Evolutionary conservation across 2,797 vertebrate genomes (phyloP), one percentile per base, ranked within the genome.

Genomic region (Chaenodraco wilsoni): DNA sequence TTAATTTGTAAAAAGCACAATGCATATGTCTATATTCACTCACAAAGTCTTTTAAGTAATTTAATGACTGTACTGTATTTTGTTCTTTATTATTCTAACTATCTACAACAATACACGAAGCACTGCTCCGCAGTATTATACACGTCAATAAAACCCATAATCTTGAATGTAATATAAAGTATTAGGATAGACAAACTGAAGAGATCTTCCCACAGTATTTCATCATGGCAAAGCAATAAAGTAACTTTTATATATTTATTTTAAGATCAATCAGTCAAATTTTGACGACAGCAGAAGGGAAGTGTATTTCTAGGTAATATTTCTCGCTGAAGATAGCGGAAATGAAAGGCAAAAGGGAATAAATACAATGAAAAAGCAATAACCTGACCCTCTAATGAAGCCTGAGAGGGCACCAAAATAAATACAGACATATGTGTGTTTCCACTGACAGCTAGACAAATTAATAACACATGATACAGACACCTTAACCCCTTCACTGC

Each of bases 301-400:
- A 85, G 86, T 86, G 81, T 82, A 80, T 90, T 89, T 81, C 72
- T 84, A 86, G 88, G 89, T 91, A 91, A 94, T 94, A 95, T 92
- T 87, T 89, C 89, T 88, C 43, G 2, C 79, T 49, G 81, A 82
- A 88, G 86, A 83, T 79, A 73, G 75, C 76, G 89, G 92, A 93
- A 91, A 94, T 93, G 91, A 92, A 92, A 92, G 89, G 85, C 74
- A 87, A 83, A 40, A 55, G 84, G 76, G 83, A 94, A 94, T 94
- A 94, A 94, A 95, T 92, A 87, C 78, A 89, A 94, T 94, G 87
- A 92, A 94, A 95, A 93, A 87, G 92, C 92, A 95, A 95, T 95
- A 95, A 94, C 91, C 90, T 87, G 83, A 84, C 87, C 83, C 78
- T 77, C 86, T 94, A 94, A 95, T 93, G 88, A 90, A 92, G 92